These are phyloP conservation scores for Spisula solida DNA, from an alignment of 2,888 invertebrate genomes.

Conservation along the genomic window DNA sequence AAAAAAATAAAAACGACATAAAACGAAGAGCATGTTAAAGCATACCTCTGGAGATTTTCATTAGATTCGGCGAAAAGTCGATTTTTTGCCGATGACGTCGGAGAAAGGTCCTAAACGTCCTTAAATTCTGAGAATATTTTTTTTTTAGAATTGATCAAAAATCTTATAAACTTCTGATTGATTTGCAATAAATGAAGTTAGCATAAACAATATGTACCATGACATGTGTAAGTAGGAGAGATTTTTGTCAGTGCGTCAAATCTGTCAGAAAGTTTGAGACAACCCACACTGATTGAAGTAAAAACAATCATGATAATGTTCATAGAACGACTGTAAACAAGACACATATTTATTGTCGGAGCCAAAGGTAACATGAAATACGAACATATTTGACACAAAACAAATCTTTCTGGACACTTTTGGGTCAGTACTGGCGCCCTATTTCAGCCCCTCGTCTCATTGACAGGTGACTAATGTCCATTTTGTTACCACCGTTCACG, in stretches of 20 bases:
- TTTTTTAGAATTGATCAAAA: not conserved
- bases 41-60: too few species aligned
- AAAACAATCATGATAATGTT: conserved; percentile 40
- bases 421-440: conserved; percentile 43
- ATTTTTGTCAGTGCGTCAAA: not conserved
- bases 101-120: too few species aligned
- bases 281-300: not conserved
- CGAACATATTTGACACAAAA: conserved; percentile 34
- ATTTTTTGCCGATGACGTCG: too few species aligned
- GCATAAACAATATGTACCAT: not conserved
- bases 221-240: not conserved
- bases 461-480: conserved; percentile 22
- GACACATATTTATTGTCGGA: conserved; percentile 44
- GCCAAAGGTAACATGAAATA: conserved; percentile 23
- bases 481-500: too few species aligned
- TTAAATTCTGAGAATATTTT: too few species aligned
- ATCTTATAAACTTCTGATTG: not conserved
- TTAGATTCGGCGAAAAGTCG: too few species aligned
- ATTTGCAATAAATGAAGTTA: not conserved
- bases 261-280: conserved; percentile 7
- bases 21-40: too few species aligned
- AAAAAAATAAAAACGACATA: too few species aligned
- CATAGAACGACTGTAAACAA: conserved; percentile 36
- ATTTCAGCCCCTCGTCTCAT: not conserved
- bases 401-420: conserved; percentile 45